Percentiles rank a stretch among this genome's conserved stretches.
These are phyloP conservation scores for Anguilla japonica DNA, from an alignment of 2,113 vertebrate genomes.

Conservation along the genomic window DNA sequence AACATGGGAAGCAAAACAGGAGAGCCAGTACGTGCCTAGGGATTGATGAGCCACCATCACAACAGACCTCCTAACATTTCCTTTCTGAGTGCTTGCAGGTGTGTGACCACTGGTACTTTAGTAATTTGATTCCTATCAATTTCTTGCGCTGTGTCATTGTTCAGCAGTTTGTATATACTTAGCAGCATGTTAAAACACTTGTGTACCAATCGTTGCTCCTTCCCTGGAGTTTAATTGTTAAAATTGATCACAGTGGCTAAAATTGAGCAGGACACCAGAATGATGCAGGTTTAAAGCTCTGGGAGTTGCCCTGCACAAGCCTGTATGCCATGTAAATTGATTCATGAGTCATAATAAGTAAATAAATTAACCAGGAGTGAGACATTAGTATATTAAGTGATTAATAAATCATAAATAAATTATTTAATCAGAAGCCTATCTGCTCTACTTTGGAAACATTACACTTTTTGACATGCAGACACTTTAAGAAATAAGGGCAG, in stretches of 20 bases:
- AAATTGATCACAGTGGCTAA: no score
- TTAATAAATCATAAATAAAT: not conserved
- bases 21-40: not conserved
- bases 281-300: no score
- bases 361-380: not conserved
- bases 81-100: not conserved
- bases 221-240: no score
- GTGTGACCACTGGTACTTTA: not conserved
- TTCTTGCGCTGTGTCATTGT: not conserved
- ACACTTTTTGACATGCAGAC: not conserved
- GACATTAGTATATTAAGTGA: not conserved
- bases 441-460: not conserved
- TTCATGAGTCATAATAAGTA: not conserved
- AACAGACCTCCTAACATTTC: not conserved
- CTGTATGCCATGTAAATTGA: not conserved
- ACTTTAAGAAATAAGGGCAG: not conserved
- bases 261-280: no score
- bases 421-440: not conserved
- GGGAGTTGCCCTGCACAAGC: not conserved
- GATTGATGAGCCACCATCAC: not conserved
- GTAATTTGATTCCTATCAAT: not conserved
- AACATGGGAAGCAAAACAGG: not conserved
- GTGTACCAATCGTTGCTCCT: not conserved
- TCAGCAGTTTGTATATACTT: not conserved
- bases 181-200: not conserved